Evolutionary conservation across 2,113 vertebrate species (phyloP).

Genomic region (Percopsis transmontana): DNA sequence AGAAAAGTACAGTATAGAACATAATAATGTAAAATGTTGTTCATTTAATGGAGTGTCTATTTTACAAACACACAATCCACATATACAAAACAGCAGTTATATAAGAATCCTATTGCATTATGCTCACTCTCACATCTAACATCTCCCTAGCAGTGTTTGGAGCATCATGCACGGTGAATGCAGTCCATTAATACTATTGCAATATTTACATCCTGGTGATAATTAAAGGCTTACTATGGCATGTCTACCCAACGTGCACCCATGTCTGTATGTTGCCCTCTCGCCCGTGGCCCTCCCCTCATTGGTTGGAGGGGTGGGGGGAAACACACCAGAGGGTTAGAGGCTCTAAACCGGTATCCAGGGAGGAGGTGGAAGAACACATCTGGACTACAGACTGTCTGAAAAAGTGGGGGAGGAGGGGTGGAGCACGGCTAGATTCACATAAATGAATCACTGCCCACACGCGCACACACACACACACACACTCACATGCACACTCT

Average conservation of each 20-base stretch:
- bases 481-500: constrained; percentile 12
- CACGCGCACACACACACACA: constrained; percentile 16
- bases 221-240: constrained; percentile 9
- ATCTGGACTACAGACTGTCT: constrained; percentile 66
- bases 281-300: constrained; percentile 24
- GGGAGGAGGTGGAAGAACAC: constrained; percentile 61
- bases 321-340: constrained; percentile 22
- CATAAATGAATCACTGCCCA: constrained; percentile 63
- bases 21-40: background rate
- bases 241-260: constrained; percentile 29
- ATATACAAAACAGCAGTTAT: too few species aligned
- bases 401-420: constrained; percentile 40
- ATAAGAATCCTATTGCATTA: too few species aligned
- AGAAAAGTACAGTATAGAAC: background rate
- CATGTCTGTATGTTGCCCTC: constrained; percentile 10
- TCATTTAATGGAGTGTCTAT: background rate
- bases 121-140: background rate
- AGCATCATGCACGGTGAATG: constrained; percentile 18
- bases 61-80: background rate
- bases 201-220: constrained; percentile 31
- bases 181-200: constrained; percentile 9
- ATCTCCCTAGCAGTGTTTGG: background rate
- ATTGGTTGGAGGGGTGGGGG: constrained; percentile 37
- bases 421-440: constrained; percentile 34
- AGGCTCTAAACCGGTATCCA: constrained; percentile 59